Conservation (phyloP, 2,888 invertebrate species). For the Rutpela maculata region DNA sequence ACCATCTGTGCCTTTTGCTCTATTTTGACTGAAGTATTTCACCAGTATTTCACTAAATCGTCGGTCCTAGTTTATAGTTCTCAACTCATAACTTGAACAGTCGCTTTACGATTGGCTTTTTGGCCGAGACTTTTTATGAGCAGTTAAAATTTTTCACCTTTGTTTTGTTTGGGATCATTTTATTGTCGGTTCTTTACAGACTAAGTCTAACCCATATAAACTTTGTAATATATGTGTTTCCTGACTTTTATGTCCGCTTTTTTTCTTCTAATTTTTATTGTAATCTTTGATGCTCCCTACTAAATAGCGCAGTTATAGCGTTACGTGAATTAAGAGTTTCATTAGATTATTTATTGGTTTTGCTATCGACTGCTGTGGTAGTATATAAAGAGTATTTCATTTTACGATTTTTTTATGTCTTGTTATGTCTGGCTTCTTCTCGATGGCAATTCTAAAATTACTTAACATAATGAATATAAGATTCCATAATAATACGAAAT, state of each 20-base stretch:
- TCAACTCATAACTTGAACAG: constrained; percentile 68
- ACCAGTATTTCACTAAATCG: constrained; percentile 31
- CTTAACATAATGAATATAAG: no score
- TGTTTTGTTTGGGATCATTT: constrained; percentile 71
- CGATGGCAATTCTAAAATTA: neutral
- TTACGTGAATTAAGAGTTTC: constrained; percentile 24
- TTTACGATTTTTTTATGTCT: neutral
- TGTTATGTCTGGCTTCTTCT: neutral
- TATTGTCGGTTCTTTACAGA: constrained; percentile 71
- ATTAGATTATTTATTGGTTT: constrained; percentile 8
- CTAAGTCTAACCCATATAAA: constrained; percentile 72
- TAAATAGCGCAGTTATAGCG: constrained; percentile 24
- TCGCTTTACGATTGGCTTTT: constrained; percentile 69
- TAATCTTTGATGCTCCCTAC: constrained; percentile 19
- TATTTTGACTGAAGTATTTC: constrained; percentile 19
- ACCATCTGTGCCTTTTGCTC: constrained; percentile 24
- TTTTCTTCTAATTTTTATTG: constrained; percentile 45
- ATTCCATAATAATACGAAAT: no score
- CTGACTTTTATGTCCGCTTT: constrained; percentile 69
- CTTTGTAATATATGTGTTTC: constrained; percentile 73
- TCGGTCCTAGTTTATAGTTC: constrained; percentile 66
- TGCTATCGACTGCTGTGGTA: constrained; percentile 11
- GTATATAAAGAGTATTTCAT: neutral
- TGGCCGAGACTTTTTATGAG: constrained; percentile 69
- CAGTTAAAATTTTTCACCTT: constrained; percentile 73